Base-by-base conservation (phyloP, 1,140 invertebrate species). In the Homarus americanus region DNA sequence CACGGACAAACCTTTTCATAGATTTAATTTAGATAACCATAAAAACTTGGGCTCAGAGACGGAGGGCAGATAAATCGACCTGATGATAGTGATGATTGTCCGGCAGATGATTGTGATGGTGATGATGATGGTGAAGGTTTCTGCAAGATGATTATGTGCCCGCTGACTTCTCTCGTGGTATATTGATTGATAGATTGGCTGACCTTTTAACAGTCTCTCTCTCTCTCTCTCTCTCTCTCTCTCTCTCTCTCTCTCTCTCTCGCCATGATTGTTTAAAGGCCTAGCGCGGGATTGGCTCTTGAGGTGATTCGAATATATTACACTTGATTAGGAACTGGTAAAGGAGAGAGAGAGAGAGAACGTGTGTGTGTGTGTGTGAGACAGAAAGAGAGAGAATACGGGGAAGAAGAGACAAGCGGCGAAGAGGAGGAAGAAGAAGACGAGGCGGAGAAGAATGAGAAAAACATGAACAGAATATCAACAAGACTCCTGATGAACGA, bases 11-110 rank as follows among this genome's bases (percentile, higher is more conserved):
- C 82, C 82, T 84, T 84, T 72, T 84, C 82, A 84, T 84, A 84
- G 82, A 84, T 84, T 84, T 84, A 84, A 84, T 84, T 84, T 84
- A 84, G 82, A 84, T 84, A 84, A 84, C 82, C 82, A 84, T 84
- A 84, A 84, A 84, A 84, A 84, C 82, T 73, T 72, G 63, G 82
- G 82, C 63, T 84, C 63, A 84, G 32, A 84, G 82, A 84, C 82
- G 58, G 34, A 72, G 49, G 82, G 63, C 82, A 84, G 82, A 84
- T 84, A 84, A 84, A 84, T 84, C 82, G 82, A 32, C 36, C 82
- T 44, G 82, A 84, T 84, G 82, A 84, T 84, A 84, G 82, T 72
- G 82, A 36, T 84, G 82, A 84, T 84, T 84, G 82, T 84, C 82
- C 32, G 40, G 66, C 24, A 38, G 82, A 84, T 84, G 82, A 83